phyloP scores from a whole-genome alignment of 1,140 invertebrate species.

The Oncopodura yosiiana region DNA sequence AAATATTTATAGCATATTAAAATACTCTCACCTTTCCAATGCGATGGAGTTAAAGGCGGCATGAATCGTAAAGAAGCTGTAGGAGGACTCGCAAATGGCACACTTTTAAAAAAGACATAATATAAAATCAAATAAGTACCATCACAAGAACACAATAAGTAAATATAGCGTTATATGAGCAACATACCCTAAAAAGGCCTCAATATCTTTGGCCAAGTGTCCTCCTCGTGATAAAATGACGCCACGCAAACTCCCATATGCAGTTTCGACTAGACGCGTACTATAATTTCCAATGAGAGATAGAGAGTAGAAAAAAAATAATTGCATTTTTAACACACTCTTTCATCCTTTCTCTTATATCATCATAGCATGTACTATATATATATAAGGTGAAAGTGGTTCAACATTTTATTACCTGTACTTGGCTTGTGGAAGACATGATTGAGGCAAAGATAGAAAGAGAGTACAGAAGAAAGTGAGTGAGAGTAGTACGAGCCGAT shows the following conservation, averaged over 20 bases:
- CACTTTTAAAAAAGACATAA: slow-evolving; percentile 46
- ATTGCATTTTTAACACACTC: not conserved
- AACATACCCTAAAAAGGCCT: not conserved
- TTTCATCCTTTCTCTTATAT: not conserved
- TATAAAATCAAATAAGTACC: not conserved
- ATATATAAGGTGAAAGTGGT: not conserved
- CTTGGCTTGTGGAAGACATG: slow-evolving; percentile 33
- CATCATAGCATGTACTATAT: not conserved
- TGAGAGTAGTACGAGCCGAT: no score
- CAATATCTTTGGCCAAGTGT: slow-evolving; percentile 25
- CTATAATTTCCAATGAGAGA: slow-evolving; percentile 2
- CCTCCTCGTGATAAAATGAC: slow-evolving; percentile 25
- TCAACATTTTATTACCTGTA: slow-evolving; percentile 26
- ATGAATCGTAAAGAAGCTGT: slow-evolving; percentile 48
- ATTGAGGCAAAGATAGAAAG: slow-evolving; percentile 26
- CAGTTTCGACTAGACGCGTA: slow-evolving; percentile 31
- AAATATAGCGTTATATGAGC: not conserved
- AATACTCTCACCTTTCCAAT: slow-evolving; percentile 64
- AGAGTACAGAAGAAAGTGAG: no score
- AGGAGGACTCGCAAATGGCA: slow-evolving; percentile 51
- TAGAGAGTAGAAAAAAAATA: not conserved
- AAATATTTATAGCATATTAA: no score
- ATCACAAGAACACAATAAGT: not conserved
- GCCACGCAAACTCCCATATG: slow-evolving; percentile 33
- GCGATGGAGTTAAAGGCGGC: slow-evolving; percentile 50